phyloP scores from a whole-genome alignment of 2,888 invertebrate genomes.

The Nomada goodeniana region DNA sequence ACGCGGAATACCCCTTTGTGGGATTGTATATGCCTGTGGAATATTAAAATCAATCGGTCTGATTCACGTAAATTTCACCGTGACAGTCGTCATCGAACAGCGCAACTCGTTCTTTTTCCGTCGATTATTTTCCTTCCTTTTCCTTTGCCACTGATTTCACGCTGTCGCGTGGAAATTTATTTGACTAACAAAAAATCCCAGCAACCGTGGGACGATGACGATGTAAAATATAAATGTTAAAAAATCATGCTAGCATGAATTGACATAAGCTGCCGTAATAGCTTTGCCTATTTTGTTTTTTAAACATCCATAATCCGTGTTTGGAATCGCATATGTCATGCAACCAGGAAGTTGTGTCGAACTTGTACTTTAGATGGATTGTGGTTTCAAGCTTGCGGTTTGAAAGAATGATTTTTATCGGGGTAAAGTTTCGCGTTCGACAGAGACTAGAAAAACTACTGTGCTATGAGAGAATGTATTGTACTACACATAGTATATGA shows the following conservation, averaged over 20 bases:
- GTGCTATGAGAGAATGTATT: too few species aligned
- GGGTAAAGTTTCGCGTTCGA: too few species aligned
- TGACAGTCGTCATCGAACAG: conserved; percentile 29
- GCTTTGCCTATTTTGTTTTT: conserved; percentile 16
- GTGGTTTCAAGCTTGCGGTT: background rate
- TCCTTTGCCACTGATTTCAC: background rate
- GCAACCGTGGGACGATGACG: background rate
- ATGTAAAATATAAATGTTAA: background rate
- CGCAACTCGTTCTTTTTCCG: background rate
- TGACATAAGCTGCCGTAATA: conserved; percentile 4
- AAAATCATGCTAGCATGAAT: conserved; percentile 33
- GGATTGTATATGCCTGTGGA: background rate
- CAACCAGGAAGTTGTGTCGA: conserved; percentile 1
- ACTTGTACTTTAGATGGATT: background rate
- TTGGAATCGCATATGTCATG: conserved; percentile 24
- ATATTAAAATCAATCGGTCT: conserved; percentile 5
- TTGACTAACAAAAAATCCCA: background rate
- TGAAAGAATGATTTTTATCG: background rate
- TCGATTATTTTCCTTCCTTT: background rate
- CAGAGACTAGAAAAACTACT: too few species aligned
- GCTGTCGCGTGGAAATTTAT: background rate
- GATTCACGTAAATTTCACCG: conserved; percentile 20
- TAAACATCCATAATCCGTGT: conserved; percentile 27
- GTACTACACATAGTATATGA: too few species aligned
- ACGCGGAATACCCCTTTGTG: conserved; percentile 6